Conservation (phyloP, 2,797 vertebrate species). For the Danio aesculapii region DNA sequence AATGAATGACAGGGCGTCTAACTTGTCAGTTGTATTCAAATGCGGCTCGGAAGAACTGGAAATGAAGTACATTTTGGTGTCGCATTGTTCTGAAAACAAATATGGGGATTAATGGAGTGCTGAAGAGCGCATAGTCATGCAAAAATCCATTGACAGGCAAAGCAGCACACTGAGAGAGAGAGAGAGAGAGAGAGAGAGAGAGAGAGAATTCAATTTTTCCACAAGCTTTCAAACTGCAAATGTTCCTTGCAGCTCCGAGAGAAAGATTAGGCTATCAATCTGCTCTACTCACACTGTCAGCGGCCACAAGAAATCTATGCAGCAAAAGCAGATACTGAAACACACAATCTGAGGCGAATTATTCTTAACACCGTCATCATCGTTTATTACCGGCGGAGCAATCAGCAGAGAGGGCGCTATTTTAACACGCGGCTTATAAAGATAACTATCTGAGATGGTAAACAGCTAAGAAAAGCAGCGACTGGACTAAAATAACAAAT, state of each 20-base stretch:
- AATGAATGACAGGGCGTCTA: constrained; percentile 7
- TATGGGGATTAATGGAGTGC: constrained; percentile 50
- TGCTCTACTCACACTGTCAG: constrained; percentile 70
- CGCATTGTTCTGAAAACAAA: constrained; percentile 45
- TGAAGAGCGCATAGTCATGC: constrained; percentile 39
- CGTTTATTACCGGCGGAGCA: constrained; percentile 62
- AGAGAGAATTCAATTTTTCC: constrained; percentile 48
- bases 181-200: constrained; percentile 29
- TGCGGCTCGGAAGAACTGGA: neutral
- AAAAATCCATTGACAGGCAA: constrained; percentile 54
- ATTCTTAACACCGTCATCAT: constrained; percentile 63
- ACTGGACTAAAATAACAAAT: constrained; percentile 45
- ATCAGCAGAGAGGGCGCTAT: constrained; percentile 60
- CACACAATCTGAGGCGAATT: constrained; percentile 65
- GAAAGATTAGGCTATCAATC: constrained; percentile 71
- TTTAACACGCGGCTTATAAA: constrained; percentile 26
- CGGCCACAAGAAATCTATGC: constrained; percentile 60
- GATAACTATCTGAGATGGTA: neutral
- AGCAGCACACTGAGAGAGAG: constrained; percentile 21
- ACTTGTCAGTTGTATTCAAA: constrained; percentile 33
- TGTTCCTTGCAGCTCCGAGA: constrained; percentile 66
- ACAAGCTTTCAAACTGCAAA: constrained; percentile 67
- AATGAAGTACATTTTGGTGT: constrained; percentile 36
- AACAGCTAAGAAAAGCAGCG: constrained; percentile 43
- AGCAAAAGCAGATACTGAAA: constrained; percentile 63